A percentile compares a stretch with the other conserved stretches of the same genome.
Conservation (phyloP, 1,140 invertebrate species). For the Hylaeus volcanicus region DNA sequence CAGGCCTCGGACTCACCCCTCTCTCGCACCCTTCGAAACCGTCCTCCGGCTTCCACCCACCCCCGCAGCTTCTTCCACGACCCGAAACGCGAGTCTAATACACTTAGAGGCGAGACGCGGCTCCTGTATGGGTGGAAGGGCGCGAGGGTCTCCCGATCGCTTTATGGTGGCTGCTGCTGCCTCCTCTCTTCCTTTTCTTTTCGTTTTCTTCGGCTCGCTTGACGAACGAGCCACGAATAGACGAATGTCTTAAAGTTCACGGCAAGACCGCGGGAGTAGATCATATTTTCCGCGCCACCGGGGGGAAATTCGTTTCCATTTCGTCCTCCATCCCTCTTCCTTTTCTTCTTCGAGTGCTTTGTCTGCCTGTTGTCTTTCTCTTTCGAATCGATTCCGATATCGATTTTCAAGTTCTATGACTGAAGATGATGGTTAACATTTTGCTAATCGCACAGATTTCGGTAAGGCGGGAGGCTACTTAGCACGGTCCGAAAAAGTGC, state of each 20-base stretch:
- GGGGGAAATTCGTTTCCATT: conserved; percentile 29
- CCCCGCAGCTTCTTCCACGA: conserved; percentile 62
- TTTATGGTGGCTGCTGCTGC: conserved; percentile 58
- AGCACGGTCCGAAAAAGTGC: too few species aligned
- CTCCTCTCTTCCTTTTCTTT: conserved; percentile 39
- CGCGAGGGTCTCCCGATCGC: conserved; percentile 54
- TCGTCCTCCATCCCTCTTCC: not conserved
- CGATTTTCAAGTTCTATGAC: conserved; percentile 26
- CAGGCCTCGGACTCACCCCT: conserved; percentile 60
- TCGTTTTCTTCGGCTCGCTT: conserved; percentile 49
- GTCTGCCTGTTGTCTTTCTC: not conserved
- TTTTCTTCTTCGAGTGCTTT: too few species aligned
- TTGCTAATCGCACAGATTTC: too few species aligned
- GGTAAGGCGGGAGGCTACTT: too few species aligned
- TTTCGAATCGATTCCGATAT: conserved; percentile 4
- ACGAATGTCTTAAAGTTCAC: conserved; percentile 60
- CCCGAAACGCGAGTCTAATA: conserved; percentile 72
- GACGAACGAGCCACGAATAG: conserved; percentile 48
- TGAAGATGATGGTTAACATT: conserved; percentile 7
- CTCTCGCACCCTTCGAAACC: conserved; percentile 62
- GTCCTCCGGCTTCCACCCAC: conserved; percentile 54
- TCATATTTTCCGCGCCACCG: conserved; percentile 40
- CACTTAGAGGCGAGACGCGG: conserved; percentile 70
- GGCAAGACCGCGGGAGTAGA: conserved; percentile 47
- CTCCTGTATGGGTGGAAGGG: conserved; percentile 59